phyloP scores from a whole-genome alignment of 2,113 vertebrate genomes.

The Nibea coibor region DNA sequence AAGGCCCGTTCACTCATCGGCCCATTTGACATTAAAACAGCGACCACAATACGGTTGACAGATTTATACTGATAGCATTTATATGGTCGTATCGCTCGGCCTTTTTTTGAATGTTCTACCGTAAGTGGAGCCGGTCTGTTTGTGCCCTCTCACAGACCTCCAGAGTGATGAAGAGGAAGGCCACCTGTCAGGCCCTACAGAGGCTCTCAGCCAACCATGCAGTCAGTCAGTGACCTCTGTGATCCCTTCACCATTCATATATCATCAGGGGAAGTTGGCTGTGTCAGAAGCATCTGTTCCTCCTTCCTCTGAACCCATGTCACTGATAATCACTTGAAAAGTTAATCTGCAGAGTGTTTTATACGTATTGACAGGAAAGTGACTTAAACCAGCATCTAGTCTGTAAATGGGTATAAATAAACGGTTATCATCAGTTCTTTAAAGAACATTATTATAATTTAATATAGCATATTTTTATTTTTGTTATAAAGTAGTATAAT shows the following conservation, averaged over 20 bases:
- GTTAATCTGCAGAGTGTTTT: conserved; percentile 5
- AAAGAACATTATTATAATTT: background rate
- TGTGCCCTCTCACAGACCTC: background rate
- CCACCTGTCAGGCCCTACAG: conserved; percentile 7
- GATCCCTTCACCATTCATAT: background rate
- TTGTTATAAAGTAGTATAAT: background rate
- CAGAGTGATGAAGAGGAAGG: conserved; percentile 21
- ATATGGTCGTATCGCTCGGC: background rate
- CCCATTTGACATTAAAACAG: too few relatives aligned
- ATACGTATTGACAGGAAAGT: background rate
- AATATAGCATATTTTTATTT: too few relatives aligned
- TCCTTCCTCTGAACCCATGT: conserved; percentile 4
- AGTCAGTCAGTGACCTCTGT: conserved; percentile 5
- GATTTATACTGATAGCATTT: background rate
- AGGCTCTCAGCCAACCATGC: conserved; percentile 3
- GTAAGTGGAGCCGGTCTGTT: background rate
- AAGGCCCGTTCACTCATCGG: too few relatives aligned
- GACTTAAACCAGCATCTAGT: background rate
- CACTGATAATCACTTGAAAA: background rate
- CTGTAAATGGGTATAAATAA: conserved; percentile 1
- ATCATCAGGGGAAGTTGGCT: conserved; percentile 18
- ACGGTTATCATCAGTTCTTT: background rate
- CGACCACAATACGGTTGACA: background rate
- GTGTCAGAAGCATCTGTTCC: conserved; percentile 23
- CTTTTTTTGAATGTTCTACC: background rate